phyloP scores from a whole-genome alignment of 2,888 invertebrate species.

The Parelbella ahira region DNA sequence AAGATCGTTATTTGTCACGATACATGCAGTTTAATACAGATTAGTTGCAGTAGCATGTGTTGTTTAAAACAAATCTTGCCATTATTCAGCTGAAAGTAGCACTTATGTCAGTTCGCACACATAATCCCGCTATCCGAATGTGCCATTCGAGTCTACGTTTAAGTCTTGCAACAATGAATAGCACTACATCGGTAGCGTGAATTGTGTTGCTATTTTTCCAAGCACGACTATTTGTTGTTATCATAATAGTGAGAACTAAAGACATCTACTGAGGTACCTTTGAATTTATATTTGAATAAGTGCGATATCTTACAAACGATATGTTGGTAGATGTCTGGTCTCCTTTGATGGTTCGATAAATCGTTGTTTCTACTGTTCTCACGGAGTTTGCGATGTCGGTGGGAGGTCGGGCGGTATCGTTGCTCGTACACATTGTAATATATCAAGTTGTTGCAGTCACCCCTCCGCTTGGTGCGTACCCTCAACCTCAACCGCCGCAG shows the following conservation, averaged over 20 bases:
- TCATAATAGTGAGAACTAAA: not conserved
- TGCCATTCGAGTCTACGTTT: conserved; percentile 11
- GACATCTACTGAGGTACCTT: too few species aligned
- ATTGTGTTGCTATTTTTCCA: conserved; percentile 16
- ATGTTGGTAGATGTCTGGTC: not conserved
- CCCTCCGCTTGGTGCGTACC: conserved; percentile 79
- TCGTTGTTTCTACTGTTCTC: conserved; percentile 17
- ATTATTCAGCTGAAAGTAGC: conserved; percentile 18
- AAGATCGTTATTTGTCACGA: too few species aligned
- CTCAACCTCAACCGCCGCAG: conserved; percentile 81
- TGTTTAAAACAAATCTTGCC: too few species aligned
- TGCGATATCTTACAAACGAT: too few species aligned
- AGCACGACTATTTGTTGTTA: conserved; percentile 5
- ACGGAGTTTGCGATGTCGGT: conserved; percentile 28
- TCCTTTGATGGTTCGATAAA: too few species aligned
- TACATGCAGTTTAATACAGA: too few species aligned
- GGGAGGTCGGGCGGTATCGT: conserved; percentile 28
- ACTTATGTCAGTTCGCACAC: conserved; percentile 17
- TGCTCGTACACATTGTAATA: too few species aligned
- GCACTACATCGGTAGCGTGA: conserved; percentile 19
- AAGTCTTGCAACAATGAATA: too few species aligned
- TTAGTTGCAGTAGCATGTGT: too few species aligned
- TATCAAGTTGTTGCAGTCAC: conserved; percentile 71
- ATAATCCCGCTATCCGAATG: conserved; percentile 17
- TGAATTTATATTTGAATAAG: too few species aligned